A percentile compares a stretch with the other conserved stretches of the same genome.
These are phyloP conservation scores for Podarcis lilfordi DNA, from an alignment of 2,797 vertebrate genomes.

Conservation along the genomic window DNA sequence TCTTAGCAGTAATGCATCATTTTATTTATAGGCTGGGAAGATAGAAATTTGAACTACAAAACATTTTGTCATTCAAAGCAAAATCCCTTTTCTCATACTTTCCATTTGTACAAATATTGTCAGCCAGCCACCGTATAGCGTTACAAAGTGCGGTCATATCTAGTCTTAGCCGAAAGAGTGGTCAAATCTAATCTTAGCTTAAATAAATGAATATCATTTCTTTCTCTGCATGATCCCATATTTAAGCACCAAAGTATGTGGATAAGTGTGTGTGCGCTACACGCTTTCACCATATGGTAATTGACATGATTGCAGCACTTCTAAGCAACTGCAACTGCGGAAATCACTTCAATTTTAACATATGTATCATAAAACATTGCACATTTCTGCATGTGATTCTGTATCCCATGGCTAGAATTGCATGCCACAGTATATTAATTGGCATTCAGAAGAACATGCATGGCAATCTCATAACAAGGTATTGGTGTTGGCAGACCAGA, in stretches of 20 bases:
- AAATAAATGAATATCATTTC: neutral
- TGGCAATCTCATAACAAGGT: neutral
- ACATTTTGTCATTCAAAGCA: constrained; percentile 25
- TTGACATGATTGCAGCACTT: neutral
- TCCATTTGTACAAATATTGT: constrained; percentile 31
- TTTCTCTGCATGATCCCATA: neutral
- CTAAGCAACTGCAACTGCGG: neutral
- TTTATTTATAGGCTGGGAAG: constrained; percentile 32
- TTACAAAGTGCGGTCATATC: neutral
- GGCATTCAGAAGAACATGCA: neutral
- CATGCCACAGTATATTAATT: neutral
- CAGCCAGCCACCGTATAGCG: neutral
- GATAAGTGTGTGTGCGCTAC: neutral
- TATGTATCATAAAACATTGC: neutral
- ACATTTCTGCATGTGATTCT: neutral
- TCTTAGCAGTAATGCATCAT: constrained; percentile 46
- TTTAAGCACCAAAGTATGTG: neutral
- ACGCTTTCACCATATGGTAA: neutral
- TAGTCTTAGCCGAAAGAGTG: neutral
- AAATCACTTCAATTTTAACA: neutral
- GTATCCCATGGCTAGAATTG: neutral
- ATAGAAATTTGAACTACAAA: constrained; percentile 22
- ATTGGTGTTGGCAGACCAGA: neutral
- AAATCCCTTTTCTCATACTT: constrained; percentile 41
- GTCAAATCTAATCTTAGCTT: neutral